These are phyloP conservation scores for Pygocentrus nattereri DNA, from an alignment of 2,797 vertebrate species.

Conservation along the genomic window DNA sequence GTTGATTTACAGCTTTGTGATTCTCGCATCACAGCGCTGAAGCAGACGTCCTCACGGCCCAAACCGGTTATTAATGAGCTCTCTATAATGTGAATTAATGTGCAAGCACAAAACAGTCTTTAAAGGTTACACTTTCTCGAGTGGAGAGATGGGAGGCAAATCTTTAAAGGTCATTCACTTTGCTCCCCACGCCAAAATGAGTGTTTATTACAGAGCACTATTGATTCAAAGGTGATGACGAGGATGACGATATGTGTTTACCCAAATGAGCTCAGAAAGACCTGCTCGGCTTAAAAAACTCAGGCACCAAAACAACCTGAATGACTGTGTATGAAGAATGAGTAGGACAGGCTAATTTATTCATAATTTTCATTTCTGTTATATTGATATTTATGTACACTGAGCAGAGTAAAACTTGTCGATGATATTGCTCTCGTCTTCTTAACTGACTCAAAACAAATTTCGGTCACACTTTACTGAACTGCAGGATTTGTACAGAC, in stretches of 20 bases:
- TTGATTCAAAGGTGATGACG: slow-evolving; percentile 71
- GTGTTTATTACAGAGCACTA: slow-evolving; percentile 81
- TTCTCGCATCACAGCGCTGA: slow-evolving; percentile 41
- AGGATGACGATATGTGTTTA: slow-evolving; percentile 56
- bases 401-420: not conserved
- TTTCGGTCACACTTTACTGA: not conserved
- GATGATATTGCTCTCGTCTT: not conserved
- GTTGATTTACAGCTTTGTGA: slow-evolving; percentile 78
- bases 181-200: slow-evolving; percentile 63
- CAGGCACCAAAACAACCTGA: slow-evolving; percentile 26
- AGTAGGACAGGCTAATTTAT: not conserved
- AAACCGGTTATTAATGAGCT: slow-evolving; percentile 84
- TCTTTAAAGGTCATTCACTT: slow-evolving; percentile 81
- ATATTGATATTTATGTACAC: not conserved
- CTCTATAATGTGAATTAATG: slow-evolving; percentile 86
- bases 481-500: not conserved
- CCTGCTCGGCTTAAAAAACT: slow-evolving; percentile 17
- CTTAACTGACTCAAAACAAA: not conserved
- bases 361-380: not conserved
- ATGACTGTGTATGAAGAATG: slow-evolving; percentile 6
- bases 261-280: slow-evolving; percentile 36
- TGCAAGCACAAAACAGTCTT: slow-evolving; percentile 84
- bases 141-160: slow-evolving; percentile 74
- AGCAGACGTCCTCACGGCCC: slow-evolving; percentile 60
- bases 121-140: slow-evolving; percentile 84